phyloP scores from a whole-genome alignment of 2,797 vertebrate genomes.

The Trachops cirrhosus region DNA sequence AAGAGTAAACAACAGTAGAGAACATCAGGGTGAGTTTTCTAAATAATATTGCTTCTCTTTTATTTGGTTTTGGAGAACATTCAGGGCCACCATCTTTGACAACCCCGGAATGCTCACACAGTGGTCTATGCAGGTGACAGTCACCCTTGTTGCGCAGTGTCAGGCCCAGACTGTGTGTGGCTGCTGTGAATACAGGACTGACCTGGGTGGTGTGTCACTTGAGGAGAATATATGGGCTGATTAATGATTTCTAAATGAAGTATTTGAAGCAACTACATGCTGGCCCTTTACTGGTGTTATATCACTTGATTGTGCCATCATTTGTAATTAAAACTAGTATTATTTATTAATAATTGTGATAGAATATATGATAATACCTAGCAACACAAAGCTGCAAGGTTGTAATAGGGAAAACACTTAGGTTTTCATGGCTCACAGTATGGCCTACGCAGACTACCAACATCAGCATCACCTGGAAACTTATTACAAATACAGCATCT shows the following conservation, averaged over 20 bases:
- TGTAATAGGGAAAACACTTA: background rate
- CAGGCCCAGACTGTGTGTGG: background rate
- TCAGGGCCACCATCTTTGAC: background rate
- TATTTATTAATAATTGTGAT: background rate
- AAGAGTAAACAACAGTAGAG: background rate
- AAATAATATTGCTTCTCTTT: background rate
- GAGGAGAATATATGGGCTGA: background rate
- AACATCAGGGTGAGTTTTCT: background rate
- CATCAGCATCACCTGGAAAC: background rate
- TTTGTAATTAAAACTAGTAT: background rate
- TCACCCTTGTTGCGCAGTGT: background rate
- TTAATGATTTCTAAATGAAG: background rate
- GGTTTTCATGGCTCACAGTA: background rate
- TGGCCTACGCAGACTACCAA: background rate
- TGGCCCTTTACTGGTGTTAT: background rate
- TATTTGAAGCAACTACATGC: background rate
- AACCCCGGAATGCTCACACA: background rate
- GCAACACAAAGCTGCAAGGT: background rate
- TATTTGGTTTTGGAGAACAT: background rate
- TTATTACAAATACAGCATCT: constrained; percentile 1
- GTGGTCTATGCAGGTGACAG: background rate
- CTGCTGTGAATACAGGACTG: background rate
- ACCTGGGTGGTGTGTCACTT: background rate
- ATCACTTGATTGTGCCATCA: background rate
- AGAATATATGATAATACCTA: background rate